Evolutionary conservation across 2,888 invertebrate genomes (phyloP).

Genomic region (Drosophila maculinotata): DNA sequence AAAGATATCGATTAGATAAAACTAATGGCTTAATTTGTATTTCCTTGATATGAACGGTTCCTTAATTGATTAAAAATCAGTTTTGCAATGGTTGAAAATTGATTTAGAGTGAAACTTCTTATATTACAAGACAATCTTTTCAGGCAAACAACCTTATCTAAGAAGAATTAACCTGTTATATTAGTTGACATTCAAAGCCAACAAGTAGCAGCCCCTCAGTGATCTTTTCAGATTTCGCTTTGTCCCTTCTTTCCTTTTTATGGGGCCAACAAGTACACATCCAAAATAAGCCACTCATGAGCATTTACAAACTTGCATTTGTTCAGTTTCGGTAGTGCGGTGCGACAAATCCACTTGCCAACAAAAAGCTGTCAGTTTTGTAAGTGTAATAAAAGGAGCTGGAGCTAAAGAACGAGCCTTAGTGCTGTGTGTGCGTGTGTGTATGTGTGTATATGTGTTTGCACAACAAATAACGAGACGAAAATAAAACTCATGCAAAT

Average conservation of each 20-base stretch:
- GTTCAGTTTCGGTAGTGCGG: slow-evolving; percentile 1
- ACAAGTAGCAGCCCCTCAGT: slow-evolving; percentile 14
- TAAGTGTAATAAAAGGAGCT: slow-evolving; percentile 51
- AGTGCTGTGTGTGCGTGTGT: slow-evolving; percentile 5
- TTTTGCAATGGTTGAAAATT: too few species aligned
- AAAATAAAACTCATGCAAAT: slow-evolving; percentile 74
- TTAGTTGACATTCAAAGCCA: slow-evolving; percentile 33
- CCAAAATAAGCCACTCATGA: slow-evolving; percentile 30
- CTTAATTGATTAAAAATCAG: too few species aligned
- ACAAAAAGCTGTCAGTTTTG: slow-evolving; percentile 32
- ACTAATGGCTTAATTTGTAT: too few species aligned
- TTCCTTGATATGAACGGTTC: too few species aligned
- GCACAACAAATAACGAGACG: slow-evolving; percentile 49
- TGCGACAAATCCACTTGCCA: slow-evolving; percentile 47
- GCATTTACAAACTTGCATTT: slow-evolving; percentile 22
- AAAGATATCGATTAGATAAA: too few species aligned
- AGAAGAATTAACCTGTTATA: slow-evolving; percentile 17
- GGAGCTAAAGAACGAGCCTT: slow-evolving; percentile 12
- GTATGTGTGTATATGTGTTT: slow-evolving; percentile 19
- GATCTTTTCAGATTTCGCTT: slow-evolving; percentile 14
- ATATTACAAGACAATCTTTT: not conserved
- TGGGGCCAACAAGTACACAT: not conserved
- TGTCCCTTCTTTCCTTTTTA: too few species aligned
- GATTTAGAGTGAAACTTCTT: not conserved
- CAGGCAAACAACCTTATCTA: not conserved